Base-by-base conservation (phyloP, 2,888 invertebrate species). In the Bimastos eiseni region DNA sequence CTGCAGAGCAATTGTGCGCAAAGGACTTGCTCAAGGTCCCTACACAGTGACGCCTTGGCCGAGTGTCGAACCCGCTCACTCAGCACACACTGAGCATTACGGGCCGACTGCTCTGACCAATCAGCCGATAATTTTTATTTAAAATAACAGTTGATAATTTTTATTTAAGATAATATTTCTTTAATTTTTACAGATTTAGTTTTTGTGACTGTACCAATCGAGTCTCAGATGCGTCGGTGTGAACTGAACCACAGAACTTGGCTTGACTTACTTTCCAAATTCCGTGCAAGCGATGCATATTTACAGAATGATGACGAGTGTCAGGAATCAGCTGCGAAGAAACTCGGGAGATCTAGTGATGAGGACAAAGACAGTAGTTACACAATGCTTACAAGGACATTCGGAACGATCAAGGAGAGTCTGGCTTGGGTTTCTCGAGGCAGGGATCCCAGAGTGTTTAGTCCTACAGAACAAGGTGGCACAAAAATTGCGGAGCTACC, bases 191-290 rank as follows among this genome's bases (percentile, higher is more conserved):
- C 70, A 96, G 96, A 97, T 95, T 96, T 96, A 92, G 95, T 95
- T 17, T 97, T 96, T 95, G 96, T 96, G 33, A 95, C 95, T 90
- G 95, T 96, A 21, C 96, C 96, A 36, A 95, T 96, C 34, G 96
- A 96, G 41, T 96, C 96, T 41, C 96, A 97, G 92, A 93, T 96
- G 91, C 94, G 95, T 30, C 96, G 96, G 90, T 97, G 97, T 94
- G 93, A 95, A 44, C 94, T 94, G 34, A 96, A 97, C 93, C 95
- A 95, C 33, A 93, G 95, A 49, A 95, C 96, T 33, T 95, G 95
- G 95, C 88, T 90, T 37, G 89, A 91, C 30, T 90, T 92, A 15
- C 84, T 38, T 30, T 36, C 55, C 37, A 33, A 90, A 49, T n/a
- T 70, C 70, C 70, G 8, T 70, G 70, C 70, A 3, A n/a, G 11